Percentiles rank a stretch among this genome's conserved stretches.
Evolutionary conservation across 2,113 vertebrate species (phyloP).

Genomic region (Melanerpes formicivorus): DNA sequence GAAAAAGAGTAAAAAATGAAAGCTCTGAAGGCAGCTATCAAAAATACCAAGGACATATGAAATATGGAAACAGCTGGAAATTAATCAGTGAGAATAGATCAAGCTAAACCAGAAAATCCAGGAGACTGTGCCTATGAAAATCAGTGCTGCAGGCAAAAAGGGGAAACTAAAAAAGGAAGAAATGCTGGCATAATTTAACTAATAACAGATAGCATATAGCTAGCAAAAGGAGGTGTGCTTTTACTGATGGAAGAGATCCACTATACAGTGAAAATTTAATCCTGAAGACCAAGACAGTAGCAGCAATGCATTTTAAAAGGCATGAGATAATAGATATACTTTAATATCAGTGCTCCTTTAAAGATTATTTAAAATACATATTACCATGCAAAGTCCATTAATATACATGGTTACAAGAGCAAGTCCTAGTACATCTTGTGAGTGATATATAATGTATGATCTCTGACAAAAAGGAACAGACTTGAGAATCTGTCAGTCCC

Average conservation of each 20-base stretch:
- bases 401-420: neutral
- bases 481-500: neutral
- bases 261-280: neutral
- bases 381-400: neutral
- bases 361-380: neutral
- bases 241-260: neutral
- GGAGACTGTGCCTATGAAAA: neutral
- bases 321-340: neutral
- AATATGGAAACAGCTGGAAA: constrained; percentile 40
- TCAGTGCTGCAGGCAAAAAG: neutral
- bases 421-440: neutral
- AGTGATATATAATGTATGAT: neutral
- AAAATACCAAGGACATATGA: neutral
- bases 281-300: neutral
- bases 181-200: neutral
- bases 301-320: neutral
- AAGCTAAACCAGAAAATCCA: neutral
- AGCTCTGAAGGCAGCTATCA: neutral
- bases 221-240: neutral
- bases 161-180: neutral
- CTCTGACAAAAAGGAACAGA: neutral
- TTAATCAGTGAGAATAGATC: constrained; percentile 25
- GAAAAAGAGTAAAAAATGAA: neutral
- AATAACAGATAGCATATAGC: neutral
- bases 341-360: neutral